Conservation (phyloP, 2,797 vertebrate species). For the Muscicapa striata region DNA sequence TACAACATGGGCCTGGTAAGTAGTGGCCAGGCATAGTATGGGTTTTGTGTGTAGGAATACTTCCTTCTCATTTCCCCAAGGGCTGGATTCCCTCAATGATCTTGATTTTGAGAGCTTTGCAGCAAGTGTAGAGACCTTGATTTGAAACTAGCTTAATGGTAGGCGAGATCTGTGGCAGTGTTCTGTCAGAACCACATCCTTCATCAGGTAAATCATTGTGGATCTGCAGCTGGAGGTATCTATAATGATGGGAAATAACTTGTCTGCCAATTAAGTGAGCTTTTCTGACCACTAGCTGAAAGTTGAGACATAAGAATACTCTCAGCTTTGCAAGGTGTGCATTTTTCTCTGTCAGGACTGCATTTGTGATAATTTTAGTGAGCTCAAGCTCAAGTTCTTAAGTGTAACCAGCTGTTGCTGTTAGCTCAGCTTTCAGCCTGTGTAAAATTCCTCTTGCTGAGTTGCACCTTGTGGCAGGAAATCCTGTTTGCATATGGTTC, state of each 20-base stretch:
- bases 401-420: not conserved
- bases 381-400: not conserved
- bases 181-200: not conserved
- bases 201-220: not conserved
- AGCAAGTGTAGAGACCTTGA: not conserved
- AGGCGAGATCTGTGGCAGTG: not conserved
- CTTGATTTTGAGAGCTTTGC: not conserved
- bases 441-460: not conserved
- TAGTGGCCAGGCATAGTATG: not conserved
- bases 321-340: not conserved
- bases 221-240: not conserved
- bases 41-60: not conserved
- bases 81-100: not conserved
- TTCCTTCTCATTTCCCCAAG: not conserved
- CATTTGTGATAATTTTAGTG: not conserved
- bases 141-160: not conserved
- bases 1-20: conserved; percentile 2
- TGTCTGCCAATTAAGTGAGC: not conserved
- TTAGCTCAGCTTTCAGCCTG: not conserved
- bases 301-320: not conserved
- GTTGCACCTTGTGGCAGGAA: not conserved
- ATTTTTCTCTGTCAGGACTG: not conserved
- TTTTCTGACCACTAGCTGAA: not conserved
- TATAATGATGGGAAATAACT: not conserved
- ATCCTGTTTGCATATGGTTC: not conserved